Evolutionary conservation across 2,113 vertebrate genomes (phyloP), one percentile per base, ranked within the genome.

Genomic region (Grantiella picta): DNA sequence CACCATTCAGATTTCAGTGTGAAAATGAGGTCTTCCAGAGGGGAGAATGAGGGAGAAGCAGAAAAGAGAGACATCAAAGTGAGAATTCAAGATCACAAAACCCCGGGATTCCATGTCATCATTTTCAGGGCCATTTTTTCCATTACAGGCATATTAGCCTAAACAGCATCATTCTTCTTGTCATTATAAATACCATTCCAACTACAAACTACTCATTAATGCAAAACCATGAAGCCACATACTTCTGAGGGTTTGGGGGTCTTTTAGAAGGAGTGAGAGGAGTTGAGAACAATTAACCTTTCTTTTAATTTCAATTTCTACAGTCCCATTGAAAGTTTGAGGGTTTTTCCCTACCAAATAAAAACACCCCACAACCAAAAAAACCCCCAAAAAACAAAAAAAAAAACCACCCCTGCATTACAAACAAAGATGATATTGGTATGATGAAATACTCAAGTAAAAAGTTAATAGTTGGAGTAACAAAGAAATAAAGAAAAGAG

Each of bases 11-110:
- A 44, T 65, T 90, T 77, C 42, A 49, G 27, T 0, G 29, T 59
- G 57, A 63, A 82, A 71, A 63, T 1, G 7, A 2, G 4, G 28
- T 40, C 40, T 21, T 17, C 2, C 3, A 52, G 54, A 75, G 33
- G 7, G 15, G n/a, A 0, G 0, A 65, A 61, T 0, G 1, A 69
- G 31, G 9, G 12, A 77, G 20, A 60, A 47, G 27, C 54, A 11
- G 31, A 64, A 73, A 72, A 82, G 18, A 11, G 27, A 72, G 13
- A 36, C 49, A 27, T 19, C 35, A 2, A 63, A 82, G 35, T 7
- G 15, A 64, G 35, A 70, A 63, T 19, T 36, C 0, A 2, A 64
- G 24, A 52, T 2, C 35, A 70, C 23, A 84, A 53, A 82, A 35
- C 5, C 3, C 29, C 36, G 68, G 54, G 11, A 59, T 23, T 42